phyloP scores from a whole-genome alignment of 2,797 vertebrate genomes.

The Gymnothorax javanicus region DNA sequence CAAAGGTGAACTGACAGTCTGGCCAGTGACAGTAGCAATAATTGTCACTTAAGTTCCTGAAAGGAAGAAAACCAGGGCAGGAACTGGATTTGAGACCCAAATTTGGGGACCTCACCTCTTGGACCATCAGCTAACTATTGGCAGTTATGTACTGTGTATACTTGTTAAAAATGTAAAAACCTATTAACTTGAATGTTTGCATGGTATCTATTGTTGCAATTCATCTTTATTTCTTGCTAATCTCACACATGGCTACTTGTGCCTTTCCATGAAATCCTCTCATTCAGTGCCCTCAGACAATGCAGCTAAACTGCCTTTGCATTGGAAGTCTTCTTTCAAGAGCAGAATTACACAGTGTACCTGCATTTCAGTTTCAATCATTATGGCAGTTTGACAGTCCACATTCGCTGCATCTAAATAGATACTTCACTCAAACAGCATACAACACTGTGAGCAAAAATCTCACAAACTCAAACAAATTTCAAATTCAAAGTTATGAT shows the following conservation, averaged over 20 bases:
- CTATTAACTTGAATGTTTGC: slow-evolving; percentile 20
- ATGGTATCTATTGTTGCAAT: not conserved
- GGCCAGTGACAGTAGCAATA: no score
- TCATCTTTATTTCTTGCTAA: not conserved
- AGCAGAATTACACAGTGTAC: not conserved
- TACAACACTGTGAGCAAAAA: not conserved
- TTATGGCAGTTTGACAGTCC: not conserved
- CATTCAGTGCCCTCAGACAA: not conserved
- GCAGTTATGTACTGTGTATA: not conserved
- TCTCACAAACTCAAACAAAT: no score
- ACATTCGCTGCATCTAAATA: not conserved
- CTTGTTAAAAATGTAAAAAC: slow-evolving; percentile 12
- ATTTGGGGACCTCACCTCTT: slow-evolving; percentile 7
- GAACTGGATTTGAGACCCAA: no score
- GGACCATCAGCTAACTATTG: slow-evolving; percentile 52
- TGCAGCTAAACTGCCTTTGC: not conserved
- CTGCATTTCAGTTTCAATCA: not conserved
- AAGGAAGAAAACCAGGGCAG: no score
- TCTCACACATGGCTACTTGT: not conserved
- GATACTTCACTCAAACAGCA: not conserved
- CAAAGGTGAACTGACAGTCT: no score
- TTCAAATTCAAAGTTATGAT: no score
- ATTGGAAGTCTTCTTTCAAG: not conserved
- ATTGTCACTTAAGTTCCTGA: no score
- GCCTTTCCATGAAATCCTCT: not conserved